Evolutionary conservation across 2,888 invertebrate species (phyloP), one percentile per base, ranked within the genome.

Genomic region (Lypha dubia): DNA sequence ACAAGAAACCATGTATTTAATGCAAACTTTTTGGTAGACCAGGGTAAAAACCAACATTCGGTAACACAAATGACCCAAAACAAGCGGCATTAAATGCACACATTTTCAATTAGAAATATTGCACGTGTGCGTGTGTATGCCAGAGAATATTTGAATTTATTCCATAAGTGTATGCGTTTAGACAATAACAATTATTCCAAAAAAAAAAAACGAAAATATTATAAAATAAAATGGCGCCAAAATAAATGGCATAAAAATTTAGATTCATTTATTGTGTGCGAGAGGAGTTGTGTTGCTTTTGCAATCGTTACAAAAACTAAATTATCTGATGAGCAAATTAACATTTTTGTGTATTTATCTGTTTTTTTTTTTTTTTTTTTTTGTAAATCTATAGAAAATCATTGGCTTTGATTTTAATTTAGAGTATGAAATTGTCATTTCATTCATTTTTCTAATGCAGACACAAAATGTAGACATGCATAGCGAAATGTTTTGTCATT

Each of bases 11-110:
- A 53, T 44, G 17, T 76, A 77, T 56, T 56, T 49, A 81, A 84
- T 81, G 77, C 77, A 84, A 77, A 81, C 79, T 76, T 84, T 73
- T 77, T 58, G 84, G 84, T 75, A 84, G 77, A 84, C 84, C 84
- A 81, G 84, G 77, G 77, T 84, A 79, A 81, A 79, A 84, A 84
- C 84, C 84, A 84, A 79, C 81, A 84, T 79, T 84, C 73, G 84
- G 84, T 84, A 84, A 81, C 84, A 81, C 84, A 81, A 84, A 84
- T 81, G 74, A 84, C 81, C 84, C 84, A 81, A 84, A 84, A 81
- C 84, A 84, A 84, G 84, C 84, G 84, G 84, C 81, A 74, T 74
- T 81, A 20, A 60, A 77, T 46, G 68, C 49, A 79, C 51, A 51
- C 46, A 80, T 84, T 53, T 73, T 67, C 82, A 77, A 75, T 74